Evolutionary conservation across 2,888 invertebrate species (phyloP).

Genomic region (Cistogaster globosa): DNA sequence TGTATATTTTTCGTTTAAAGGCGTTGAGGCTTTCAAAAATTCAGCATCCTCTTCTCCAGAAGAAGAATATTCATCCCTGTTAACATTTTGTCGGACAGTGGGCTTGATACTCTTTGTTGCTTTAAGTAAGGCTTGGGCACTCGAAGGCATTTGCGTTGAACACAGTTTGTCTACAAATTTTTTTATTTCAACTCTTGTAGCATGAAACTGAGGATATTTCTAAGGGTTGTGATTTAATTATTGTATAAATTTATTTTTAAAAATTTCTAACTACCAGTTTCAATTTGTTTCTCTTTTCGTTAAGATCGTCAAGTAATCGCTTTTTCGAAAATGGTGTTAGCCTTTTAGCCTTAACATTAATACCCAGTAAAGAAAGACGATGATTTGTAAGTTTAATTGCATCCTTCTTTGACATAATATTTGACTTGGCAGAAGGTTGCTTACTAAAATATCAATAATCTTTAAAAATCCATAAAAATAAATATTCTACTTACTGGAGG

Average conservation of each 20-base stretch:
- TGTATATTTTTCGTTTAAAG: constrained; percentile 35
- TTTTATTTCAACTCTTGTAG: constrained; percentile 78
- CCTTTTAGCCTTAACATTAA: constrained; percentile 73
- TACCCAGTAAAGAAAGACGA: constrained; percentile 73
- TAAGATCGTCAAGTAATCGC: constrained; percentile 72
- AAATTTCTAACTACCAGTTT: constrained; percentile 73
- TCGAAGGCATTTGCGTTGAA: constrained; percentile 75
- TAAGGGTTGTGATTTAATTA: constrained; percentile 44
- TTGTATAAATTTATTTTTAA: neutral
- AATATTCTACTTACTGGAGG: constrained; percentile 8
- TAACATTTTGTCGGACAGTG: neutral
- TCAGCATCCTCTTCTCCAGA: constrained; percentile 52
- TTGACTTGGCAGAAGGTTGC: constrained; percentile 35
- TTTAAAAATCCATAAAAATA: neutral
- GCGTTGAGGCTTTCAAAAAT: constrained; percentile 17
- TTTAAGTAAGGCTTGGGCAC: constrained; percentile 74
- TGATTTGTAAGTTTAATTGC: constrained; percentile 74
- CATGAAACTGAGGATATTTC: constrained; percentile 78
- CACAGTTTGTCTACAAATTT: constrained; percentile 79
- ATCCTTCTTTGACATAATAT: constrained; percentile 74
- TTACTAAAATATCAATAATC: constrained; percentile 1
- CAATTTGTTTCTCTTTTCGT: constrained; percentile 74
- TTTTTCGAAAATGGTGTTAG: constrained; percentile 73
- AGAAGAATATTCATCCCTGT: constrained; percentile 19
- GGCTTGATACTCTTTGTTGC: constrained; percentile 73